Base-by-base conservation (phyloP, 2,888 invertebrate genomes). In the Monopis laevigella region DNA sequence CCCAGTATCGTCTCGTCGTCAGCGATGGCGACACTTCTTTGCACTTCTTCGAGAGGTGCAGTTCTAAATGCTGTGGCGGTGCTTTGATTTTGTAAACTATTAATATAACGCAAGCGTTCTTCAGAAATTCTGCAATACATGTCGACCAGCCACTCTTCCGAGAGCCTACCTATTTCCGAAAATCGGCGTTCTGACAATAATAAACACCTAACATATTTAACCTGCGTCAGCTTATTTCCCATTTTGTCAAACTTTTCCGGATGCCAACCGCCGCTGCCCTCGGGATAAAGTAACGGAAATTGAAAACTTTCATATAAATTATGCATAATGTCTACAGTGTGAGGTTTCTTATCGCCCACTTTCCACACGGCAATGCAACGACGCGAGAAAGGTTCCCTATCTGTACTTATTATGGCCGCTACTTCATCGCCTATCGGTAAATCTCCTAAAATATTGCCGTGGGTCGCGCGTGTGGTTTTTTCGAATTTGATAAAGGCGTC, bases 321-420 rank as follows among this genome's bases (percentile, higher is more conserved):
- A 16, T 39, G 29, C 14, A 42, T 27, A 13, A 44, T 44, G 19
- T 44, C 42, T 14, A 44, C 35, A 13, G 26, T 39, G 27, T 39
- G 44, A 17, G 41, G 41, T 16, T 12, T 44, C 13, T 24, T 39
- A n/a, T 32, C n/a, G 2, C 44, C 44, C 32, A 44, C 17, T n/a
- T 34, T 47, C 47, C 45, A 44, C 11, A 46, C 29, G 12, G 41
- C 43, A n/a, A n/a, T n/a, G n/a, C n/a, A n/a, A n/a, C n/a, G n/a
- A n/a, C n/a, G n/a, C n/a, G n/a, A n/a, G n/a, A n/a, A n/a, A n/a
- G n/a, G n/a, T n/a, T n/a, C n/a, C n/a, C n/a, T n/a, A n/a, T n/a
- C n/a, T n/a, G n/a, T n/a, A n/a, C n/a, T n/a, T n/a, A n/a, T n/a
- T n/a, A n/a, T n/a, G n/a, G n/a, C n/a, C n/a, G n/a, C n/a, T n/a